Conservation (phyloP, 2,113 vertebrate genomes). For the Stercorarius parasiticus region DNA sequence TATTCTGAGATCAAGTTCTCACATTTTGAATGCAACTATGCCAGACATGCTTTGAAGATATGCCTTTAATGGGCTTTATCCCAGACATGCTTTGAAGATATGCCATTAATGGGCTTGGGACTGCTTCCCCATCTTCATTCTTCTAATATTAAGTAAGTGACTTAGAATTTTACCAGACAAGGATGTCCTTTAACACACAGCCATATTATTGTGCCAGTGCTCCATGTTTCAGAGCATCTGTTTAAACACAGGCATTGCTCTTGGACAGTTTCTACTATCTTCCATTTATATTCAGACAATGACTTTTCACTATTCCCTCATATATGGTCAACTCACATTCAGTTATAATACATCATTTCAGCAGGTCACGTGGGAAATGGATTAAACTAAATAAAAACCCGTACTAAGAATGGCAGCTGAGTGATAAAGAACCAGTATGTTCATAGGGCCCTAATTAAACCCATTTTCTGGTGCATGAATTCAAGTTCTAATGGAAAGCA, state of each 20-base stretch:
- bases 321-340: neutral
- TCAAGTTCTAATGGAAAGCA: neutral
- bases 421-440: neutral
- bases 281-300: neutral
- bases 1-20: neutral
- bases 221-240: neutral
- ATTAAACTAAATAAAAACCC: neutral
- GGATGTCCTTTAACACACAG: neutral
- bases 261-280: neutral
- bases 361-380: neutral
- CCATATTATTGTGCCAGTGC: neutral
- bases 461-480: neutral
- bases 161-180: neutral
- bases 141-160: neutral
- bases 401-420: neutral
- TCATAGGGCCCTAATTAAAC: neutral
- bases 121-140: neutral
- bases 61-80: neutral
- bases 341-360: neutral
- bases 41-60: neutral
- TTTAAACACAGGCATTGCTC: neutral
- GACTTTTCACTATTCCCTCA: neutral
- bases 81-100: neutral
- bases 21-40: neutral
- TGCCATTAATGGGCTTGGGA: neutral